Conservation (phyloP, 2,113 vertebrate species). For the Tragelaphus buxtoni region DNA sequence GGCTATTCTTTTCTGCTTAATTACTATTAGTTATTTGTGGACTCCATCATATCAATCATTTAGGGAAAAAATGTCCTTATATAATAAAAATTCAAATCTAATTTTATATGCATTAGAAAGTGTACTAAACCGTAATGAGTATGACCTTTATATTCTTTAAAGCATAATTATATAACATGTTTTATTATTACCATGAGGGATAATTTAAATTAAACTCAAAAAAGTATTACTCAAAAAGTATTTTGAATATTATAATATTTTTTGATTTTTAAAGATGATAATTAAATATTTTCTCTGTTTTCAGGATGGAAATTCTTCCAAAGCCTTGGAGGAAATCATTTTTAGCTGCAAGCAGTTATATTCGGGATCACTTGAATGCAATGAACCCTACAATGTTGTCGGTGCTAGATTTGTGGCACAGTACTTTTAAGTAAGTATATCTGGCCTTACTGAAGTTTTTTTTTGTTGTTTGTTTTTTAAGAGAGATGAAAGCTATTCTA, state of each 20-base stretch:
- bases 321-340: conserved; percentile 90
- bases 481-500: neutral
- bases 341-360: conserved; percentile 74
- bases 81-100: neutral
- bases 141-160: neutral
- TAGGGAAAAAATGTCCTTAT: neutral
- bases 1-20: neutral
- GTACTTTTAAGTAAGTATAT: conserved; percentile 83
- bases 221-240: neutral
- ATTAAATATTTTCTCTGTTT: conserved; percentile 20
- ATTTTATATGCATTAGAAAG: neutral
- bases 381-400: conserved; percentile 86
- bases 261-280: neutral
- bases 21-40: neutral
- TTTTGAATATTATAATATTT: neutral
- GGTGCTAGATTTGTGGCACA: conserved; percentile 85
- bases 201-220: neutral
- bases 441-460: neutral
- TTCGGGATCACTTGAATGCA: conserved; percentile 83
- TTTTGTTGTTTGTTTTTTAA: neutral
- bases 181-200: neutral
- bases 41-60: neutral
- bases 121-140: neutral
- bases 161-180: neutral
- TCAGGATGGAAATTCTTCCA: conserved; percentile 84